Evolutionary conservation across 2,797 vertebrate genomes (phyloP), one percentile per base, ranked within the genome.

Genomic region (Propithecus perrieri): DNA sequence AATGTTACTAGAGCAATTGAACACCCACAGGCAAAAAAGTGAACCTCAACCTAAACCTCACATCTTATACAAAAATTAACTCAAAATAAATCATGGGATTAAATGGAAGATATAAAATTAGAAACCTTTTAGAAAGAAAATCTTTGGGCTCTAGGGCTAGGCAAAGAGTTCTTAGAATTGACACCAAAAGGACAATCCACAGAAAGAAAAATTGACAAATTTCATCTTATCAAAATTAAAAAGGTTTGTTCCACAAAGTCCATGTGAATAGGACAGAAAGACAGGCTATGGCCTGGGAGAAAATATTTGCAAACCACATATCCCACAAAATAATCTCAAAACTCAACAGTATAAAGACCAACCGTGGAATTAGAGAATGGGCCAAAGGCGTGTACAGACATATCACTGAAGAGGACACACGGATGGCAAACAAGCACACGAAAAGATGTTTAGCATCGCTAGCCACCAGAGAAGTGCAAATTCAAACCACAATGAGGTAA

Each of bases 51-150:
- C 11, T 80, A 72, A 90, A 74, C n/a, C 22, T 92, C 80, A 90
- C 17, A 65, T 2, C 67, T 69, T 75, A 67, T 78, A 41, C 38
- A 93, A 89, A 63, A 96, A 46, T 80, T 28, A 86, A 89, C 10
- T 78, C 24, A 88, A 90, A 94, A 86, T 65, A 57, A 69, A 69
- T 94, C 41, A 92, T 80, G 43, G 30, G 67, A 63, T 93, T 91
- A 89, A 81, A 74, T 26, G 9, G 79, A 79, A 96, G 87, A 85
- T 88, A 48, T 67, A 65, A 97, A 69, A 89, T 74, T 91, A 46
- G 74, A 85, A 94, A 93, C 67, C 24, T 57, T 95, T 79, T 46
- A 85, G 46, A 28, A 72, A 53, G 48, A 87, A 91, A 69, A 41
- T 53, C 28, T 24, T 71, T 65, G 55, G 22, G 24, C 43, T 80